Evolutionary conservation across 2,113 vertebrate species (phyloP).

Genomic region (Albula goreensis): DNA sequence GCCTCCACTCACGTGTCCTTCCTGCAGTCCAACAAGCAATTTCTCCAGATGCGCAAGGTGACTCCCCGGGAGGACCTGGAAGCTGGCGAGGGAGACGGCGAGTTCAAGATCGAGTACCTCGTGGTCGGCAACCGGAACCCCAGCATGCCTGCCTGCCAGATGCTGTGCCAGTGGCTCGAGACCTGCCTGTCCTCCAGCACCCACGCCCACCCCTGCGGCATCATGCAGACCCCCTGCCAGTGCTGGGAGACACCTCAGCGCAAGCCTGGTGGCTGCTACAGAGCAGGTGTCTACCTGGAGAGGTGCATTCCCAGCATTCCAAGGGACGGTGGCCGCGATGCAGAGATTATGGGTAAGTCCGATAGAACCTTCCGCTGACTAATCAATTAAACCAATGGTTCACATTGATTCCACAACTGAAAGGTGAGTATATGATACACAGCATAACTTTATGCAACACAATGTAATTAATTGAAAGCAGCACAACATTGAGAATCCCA

Average conservation of each 20-base stretch:
- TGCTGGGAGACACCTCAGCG: conserved; percentile 82
- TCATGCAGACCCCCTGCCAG: conserved; percentile 95
- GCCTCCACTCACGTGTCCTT: conserved; percentile 82
- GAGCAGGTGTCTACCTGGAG: conserved; percentile 86
- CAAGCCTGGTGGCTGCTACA: conserved; percentile 85
- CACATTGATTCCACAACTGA: neutral
- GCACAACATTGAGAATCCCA: neutral
- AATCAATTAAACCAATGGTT: neutral
- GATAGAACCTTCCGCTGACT: neutral
- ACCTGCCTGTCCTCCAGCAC: conserved; percentile 88
- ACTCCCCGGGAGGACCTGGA: conserved; percentile 53
- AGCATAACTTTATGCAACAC: neutral
- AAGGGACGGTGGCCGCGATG: conserved; percentile 76
- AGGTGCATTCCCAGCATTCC: conserved; percentile 79
- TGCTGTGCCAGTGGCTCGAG: conserved; percentile 95
- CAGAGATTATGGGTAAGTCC: conserved; percentile 83
- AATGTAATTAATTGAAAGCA: neutral
- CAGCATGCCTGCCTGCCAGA: conserved; percentile 92
- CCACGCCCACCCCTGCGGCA: conserved; percentile 90
- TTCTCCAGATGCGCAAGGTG: conserved; percentile 86
- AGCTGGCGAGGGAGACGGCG: conserved; percentile 60
- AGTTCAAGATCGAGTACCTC: conserved; percentile 91
- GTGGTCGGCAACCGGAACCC: conserved; percentile 95
- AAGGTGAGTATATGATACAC: neutral
- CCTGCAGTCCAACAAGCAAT: conserved; percentile 90